These are phyloP conservation scores for Spondyliosoma cantharus DNA, from an alignment of 2,797 vertebrate species.

Conservation along the genomic window DNA sequence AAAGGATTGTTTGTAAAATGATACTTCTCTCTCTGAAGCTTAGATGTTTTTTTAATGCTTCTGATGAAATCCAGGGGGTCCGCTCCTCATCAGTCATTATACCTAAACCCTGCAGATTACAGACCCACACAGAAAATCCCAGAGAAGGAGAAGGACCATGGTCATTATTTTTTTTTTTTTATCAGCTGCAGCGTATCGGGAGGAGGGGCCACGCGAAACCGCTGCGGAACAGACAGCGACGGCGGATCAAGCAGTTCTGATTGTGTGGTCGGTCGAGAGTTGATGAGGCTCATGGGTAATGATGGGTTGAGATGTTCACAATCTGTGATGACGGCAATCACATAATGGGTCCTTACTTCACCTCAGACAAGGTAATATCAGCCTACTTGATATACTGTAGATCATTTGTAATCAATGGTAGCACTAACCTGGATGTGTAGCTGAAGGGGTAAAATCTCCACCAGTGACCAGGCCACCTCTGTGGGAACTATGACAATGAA, in stretches of 20 bases:
- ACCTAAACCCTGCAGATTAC: not conserved
- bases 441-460: not conserved
- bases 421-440: conserved; percentile 1
- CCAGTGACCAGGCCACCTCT: conserved; percentile 3
- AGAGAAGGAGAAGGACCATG: not conserved
- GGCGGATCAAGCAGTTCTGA: conserved; percentile 49
- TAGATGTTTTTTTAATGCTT: not conserved
- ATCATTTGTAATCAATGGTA: conserved; percentile 60
- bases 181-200: not conserved
- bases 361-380: conserved; percentile 32
- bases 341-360: conserved; percentile 73
- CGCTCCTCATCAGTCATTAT: not conserved
- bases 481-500: not conserved
- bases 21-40: too few species aligned
- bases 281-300: conserved; percentile 65
- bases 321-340: conserved; percentile 83
- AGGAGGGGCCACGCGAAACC: conserved; percentile 7
- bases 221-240: not conserved
- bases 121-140: not conserved
- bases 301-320: conserved; percentile 54
- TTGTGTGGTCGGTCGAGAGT: conserved; percentile 52
- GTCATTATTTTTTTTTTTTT: conserved; percentile 35
- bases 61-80: not conserved
- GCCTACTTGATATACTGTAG: conserved; percentile 17
- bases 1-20: too few species aligned